Conservation (phyloP, 1,140 invertebrate species). For the Bemisia tabaci region DNA sequence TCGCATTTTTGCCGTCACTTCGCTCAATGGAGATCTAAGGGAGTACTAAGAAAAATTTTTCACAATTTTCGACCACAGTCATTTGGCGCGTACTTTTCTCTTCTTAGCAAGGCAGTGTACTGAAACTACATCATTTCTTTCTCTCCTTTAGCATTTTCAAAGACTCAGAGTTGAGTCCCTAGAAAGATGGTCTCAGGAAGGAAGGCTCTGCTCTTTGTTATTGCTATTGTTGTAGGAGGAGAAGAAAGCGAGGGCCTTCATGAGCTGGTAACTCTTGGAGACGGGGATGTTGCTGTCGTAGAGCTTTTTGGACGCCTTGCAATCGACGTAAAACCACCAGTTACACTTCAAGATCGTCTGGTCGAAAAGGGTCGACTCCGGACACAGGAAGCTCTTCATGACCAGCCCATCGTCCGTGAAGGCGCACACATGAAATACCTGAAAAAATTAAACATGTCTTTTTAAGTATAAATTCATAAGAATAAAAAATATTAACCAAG, state of each 20-base stretch:
- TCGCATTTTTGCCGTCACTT: no score
- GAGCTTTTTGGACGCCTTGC: slow-evolving; percentile 56
- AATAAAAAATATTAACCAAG: no score
- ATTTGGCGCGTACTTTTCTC: no score
- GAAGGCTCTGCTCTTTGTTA: background rate
- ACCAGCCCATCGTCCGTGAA: slow-evolving; percentile 75
- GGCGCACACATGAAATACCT: slow-evolving; percentile 83
- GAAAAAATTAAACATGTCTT: slow-evolving; percentile 23
- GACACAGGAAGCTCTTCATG: slow-evolving; percentile 78
- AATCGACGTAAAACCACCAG: slow-evolving; percentile 86
- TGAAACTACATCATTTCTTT: no score
- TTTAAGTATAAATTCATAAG: no score
- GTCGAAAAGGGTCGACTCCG: slow-evolving; percentile 76
- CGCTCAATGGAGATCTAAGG: no score
- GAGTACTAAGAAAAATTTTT: no score
- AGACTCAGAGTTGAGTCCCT: no score
- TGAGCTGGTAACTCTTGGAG: slow-evolving; percentile 78
- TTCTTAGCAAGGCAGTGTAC: no score
- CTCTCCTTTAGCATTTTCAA: no score
- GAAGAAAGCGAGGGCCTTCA: slow-evolving; percentile 78
- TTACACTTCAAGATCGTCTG: slow-evolving; percentile 80
- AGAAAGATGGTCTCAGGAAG: background rate
- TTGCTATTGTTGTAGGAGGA: slow-evolving; percentile 53
- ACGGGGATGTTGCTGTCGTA: slow-evolving; percentile 81
- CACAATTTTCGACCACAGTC: no score